Conservation (phyloP, 2,113 vertebrate genomes). For the Baryphthengus martii region DNA sequence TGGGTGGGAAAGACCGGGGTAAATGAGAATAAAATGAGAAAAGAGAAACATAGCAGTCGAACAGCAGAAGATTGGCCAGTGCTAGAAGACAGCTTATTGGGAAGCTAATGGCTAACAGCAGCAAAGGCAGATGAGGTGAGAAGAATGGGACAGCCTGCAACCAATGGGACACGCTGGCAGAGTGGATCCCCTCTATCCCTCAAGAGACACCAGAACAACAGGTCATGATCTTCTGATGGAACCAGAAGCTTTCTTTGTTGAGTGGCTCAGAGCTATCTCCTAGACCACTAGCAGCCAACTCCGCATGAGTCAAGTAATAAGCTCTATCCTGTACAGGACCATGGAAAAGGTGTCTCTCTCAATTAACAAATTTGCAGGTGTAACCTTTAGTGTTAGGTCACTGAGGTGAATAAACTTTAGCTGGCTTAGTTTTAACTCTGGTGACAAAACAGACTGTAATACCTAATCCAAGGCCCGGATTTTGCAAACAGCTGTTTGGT, state of each 20-base stretch:
- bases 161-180: not conserved
- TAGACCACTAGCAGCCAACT: not conserved
- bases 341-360: not conserved
- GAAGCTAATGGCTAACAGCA: not conserved
- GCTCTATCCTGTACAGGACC: not conserved
- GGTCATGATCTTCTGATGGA: not conserved
- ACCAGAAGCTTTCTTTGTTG: not conserved
- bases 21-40: not conserved
- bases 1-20: not conserved
- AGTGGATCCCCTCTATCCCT: not conserved
- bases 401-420: not conserved
- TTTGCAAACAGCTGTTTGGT: not conserved
- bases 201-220: accelerated
- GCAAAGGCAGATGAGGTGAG: not conserved
- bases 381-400: not conserved
- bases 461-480: not conserved
- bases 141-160: not conserved
- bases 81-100: not conserved
- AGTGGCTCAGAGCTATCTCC: not conserved
- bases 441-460: not conserved
- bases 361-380: not conserved
- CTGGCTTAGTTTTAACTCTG: not conserved
- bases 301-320: not conserved
- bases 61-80: not conserved
- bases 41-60: not conserved